Percentiles rank a stretch among this genome's conserved stretches.
These are phyloP conservation scores for Zosterops japonicus DNA, from an alignment of 2,113 vertebrate genomes.

Conservation along the genomic window DNA sequence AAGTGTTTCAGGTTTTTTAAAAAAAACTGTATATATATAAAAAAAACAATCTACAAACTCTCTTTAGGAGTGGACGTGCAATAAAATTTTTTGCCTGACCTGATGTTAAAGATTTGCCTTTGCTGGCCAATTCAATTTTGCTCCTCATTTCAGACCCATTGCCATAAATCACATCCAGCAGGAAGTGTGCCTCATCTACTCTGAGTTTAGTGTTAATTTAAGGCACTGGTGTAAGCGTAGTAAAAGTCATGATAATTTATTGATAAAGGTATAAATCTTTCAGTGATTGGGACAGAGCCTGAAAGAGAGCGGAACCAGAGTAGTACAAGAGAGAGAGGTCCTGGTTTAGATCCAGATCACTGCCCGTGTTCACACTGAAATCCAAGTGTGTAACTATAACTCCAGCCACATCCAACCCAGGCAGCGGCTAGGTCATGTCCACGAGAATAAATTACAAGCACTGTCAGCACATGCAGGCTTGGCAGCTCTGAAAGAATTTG, in stretches of 20 bases:
- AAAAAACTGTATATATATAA: neutral
- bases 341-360: constrained; percentile 18
- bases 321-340: neutral
- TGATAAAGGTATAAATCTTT: constrained; percentile 67
- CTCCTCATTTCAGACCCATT: neutral
- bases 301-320: neutral
- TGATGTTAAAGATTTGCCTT: constrained; percentile 7
- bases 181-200: constrained; percentile 59
- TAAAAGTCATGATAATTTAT: constrained; percentile 70
- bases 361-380: constrained; percentile 25
- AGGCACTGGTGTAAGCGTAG: constrained; percentile 45
- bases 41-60: neutral
- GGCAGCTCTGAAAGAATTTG: constrained; percentile 6
- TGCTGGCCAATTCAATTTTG: constrained; percentile 27
- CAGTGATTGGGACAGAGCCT: constrained; percentile 55
- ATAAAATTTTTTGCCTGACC: neutral
- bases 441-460: constrained; percentile 18
- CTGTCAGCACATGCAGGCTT: constrained; percentile 54
- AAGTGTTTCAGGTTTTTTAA: neutral
- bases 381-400: constrained; percentile 23
- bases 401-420: constrained; percentile 27
- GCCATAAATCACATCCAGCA: constrained; percentile 50
- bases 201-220: constrained; percentile 63
- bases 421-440: constrained; percentile 37
- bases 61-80: neutral